These are phyloP conservation scores for Stratiomys singularior DNA, from an alignment of 2,888 invertebrate species.

Conservation along the genomic window DNA sequence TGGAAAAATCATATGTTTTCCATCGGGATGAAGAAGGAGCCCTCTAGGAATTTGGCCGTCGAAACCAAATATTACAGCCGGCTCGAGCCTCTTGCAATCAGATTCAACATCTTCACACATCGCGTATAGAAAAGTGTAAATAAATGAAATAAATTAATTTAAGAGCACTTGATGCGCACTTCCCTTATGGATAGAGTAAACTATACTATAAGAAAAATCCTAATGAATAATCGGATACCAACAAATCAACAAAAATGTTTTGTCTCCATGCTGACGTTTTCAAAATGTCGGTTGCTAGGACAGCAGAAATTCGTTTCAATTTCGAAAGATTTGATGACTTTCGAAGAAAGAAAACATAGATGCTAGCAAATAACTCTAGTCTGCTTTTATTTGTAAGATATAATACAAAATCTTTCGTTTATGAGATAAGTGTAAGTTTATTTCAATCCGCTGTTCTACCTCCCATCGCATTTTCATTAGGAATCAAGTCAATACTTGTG, in stretches of 20 bases:
- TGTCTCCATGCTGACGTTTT: conserved; percentile 7
- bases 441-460: no score
- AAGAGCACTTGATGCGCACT: neutral
- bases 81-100: conserved; percentile 72
- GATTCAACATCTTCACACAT: conserved; percentile 57
- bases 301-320: neutral
- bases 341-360: no score
- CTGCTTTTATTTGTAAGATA: no score
- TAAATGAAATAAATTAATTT: neutral
- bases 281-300: neutral
- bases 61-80: conserved; percentile 81
- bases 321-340: no score
- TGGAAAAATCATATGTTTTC: conserved; percentile 77
- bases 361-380: no score
- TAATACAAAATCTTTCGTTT: no score
- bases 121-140: neutral
- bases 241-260: neutral
- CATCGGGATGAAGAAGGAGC: conserved; percentile 78
- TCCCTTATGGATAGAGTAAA: neutral
- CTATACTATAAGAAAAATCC: neutral
- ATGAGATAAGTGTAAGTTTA: no score
- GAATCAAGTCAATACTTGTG: no score
- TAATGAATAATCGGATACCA: neutral
- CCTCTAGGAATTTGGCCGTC: conserved; percentile 74
- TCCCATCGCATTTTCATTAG: no score